A percentile compares a stretch with the other conserved stretches of the same genome.
Conservation (phyloP, 2,888 invertebrate species). For the Matsumyia berberina region DNA sequence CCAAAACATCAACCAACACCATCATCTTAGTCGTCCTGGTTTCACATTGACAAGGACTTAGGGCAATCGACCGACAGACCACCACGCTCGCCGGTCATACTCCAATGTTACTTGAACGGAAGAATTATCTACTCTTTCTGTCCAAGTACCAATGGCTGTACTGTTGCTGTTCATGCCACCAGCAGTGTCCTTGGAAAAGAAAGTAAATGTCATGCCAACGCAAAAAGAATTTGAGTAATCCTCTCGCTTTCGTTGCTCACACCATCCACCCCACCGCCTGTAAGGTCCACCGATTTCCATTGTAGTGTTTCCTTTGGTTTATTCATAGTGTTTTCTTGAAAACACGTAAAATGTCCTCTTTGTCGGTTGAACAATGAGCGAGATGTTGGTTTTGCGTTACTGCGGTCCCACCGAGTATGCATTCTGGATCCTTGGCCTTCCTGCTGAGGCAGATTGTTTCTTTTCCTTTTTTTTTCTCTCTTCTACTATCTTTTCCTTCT, state of each 20-base stretch:
- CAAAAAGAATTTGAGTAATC: constrained; percentile 66
- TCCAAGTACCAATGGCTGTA: constrained; percentile 49
- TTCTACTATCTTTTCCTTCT: neutral
- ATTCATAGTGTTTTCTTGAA: constrained; percentile 68
- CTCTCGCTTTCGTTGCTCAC: constrained; percentile 51
- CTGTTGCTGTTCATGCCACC: constrained; percentile 43
- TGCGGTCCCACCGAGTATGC: constrained; percentile 35
- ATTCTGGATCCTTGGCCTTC: constrained; percentile 35
- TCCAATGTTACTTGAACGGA: constrained; percentile 54
- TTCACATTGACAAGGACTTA: constrained; percentile 34
- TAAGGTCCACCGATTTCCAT: constrained; percentile 7
- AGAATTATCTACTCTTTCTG: constrained; percentile 67
- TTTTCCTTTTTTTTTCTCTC: neutral
- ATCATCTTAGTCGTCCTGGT: constrained; percentile 22
- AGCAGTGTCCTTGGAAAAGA: constrained; percentile 42
- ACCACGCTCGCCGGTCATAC: constrained; percentile 22
- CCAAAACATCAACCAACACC: constrained; percentile 23
- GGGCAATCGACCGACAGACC: constrained; percentile 51
- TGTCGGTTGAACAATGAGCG: constrained; percentile 62
- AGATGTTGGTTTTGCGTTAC: constrained; percentile 59
- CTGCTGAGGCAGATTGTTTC: constrained; percentile 34
- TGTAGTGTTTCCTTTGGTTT: constrained; percentile 61
- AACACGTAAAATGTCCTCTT: constrained; percentile 67
- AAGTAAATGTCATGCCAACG: constrained; percentile 58
- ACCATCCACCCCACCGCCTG: constrained; percentile 3